Evolutionary conservation across 2,113 vertebrate genomes (phyloP).

Genomic region (Sakesphorus luctuosus): DNA sequence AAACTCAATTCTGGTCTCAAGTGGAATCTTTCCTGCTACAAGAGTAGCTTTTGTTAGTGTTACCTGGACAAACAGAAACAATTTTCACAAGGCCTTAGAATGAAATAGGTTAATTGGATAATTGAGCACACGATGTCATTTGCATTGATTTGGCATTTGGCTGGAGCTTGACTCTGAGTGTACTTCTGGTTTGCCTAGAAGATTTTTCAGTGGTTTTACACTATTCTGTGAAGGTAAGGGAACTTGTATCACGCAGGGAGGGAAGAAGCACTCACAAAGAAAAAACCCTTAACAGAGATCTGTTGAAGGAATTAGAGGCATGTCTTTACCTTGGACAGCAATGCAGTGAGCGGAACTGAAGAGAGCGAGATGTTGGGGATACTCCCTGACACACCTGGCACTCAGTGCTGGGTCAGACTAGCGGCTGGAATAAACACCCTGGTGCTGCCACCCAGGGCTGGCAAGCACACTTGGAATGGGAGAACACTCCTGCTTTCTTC

Average conservation of each 20-base stretch:
- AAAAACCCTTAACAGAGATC: not conserved
- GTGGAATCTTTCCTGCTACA: not conserved
- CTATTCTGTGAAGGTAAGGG: not conserved
- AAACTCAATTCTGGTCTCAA: not conserved
- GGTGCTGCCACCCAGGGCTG: not conserved
- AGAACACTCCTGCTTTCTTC: fast-evolving
- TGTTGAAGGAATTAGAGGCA: not conserved
- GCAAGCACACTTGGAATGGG: not conserved
- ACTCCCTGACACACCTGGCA: not conserved
- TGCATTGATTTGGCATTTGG: not conserved
- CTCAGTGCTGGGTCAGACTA: not conserved
- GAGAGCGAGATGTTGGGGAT: not conserved
- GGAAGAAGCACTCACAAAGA: not conserved
- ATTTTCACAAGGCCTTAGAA: not conserved
- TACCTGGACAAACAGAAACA: not conserved
- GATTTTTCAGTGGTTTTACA: not conserved
- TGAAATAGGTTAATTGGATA: not conserved
- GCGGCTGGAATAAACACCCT: not conserved
- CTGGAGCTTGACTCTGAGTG: not conserved
- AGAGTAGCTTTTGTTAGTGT: not conserved
- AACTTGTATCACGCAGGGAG: not conserved
- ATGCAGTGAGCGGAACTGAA: not conserved
- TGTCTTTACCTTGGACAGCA: not conserved
- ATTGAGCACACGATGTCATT: fast-evolving
- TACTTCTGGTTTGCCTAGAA: not conserved